Evolutionary conservation across 2,113 vertebrate species (phyloP).

Genomic region (Pteropus alecto): DNA sequence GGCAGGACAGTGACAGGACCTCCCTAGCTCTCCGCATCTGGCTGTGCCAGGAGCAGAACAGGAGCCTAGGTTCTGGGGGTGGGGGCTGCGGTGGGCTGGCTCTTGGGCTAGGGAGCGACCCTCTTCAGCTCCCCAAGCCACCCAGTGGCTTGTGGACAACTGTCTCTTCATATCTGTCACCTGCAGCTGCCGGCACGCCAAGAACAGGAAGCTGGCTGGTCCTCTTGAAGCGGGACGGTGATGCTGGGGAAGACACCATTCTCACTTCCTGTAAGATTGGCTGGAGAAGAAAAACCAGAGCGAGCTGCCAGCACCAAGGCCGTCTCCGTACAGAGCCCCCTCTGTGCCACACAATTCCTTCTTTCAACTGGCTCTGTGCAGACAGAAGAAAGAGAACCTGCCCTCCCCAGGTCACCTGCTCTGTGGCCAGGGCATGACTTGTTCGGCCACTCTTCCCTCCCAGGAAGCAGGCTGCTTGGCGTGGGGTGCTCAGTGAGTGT

Average conservation of each 20-base stretch:
- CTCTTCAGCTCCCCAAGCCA: fast-evolving
- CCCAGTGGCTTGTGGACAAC: fast-evolving
- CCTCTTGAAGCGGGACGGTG: conserved; percentile 35
- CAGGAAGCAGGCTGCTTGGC: conserved; percentile 1
- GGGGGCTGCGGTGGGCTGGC: fast-evolving
- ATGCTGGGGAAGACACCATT: conserved; percentile 74
- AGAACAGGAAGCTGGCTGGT: conserved; percentile 83
- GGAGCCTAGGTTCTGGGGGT: not conserved
- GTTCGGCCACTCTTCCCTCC: not conserved
- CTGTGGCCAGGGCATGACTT: not conserved
- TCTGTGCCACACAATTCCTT: not conserved
- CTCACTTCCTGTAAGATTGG: conserved; percentile 91
- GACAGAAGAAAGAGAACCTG: not conserved
- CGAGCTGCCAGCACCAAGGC: conserved; percentile 33
- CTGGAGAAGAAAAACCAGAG: conserved; percentile 77
- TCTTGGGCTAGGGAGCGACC: not conserved
- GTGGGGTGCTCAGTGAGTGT: not conserved
- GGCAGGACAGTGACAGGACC: not conserved
- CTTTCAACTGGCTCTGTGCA: not conserved
- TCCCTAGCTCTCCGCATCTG: not conserved
- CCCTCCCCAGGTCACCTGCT: not conserved
- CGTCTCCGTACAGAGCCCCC: conserved; percentile 15
- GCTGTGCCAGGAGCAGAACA: not conserved
- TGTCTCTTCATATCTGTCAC: not conserved
- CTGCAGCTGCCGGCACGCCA: not conserved